Conservation (phyloP, 2,113 vertebrate genomes). For the Oryzias javanicus region DNA sequence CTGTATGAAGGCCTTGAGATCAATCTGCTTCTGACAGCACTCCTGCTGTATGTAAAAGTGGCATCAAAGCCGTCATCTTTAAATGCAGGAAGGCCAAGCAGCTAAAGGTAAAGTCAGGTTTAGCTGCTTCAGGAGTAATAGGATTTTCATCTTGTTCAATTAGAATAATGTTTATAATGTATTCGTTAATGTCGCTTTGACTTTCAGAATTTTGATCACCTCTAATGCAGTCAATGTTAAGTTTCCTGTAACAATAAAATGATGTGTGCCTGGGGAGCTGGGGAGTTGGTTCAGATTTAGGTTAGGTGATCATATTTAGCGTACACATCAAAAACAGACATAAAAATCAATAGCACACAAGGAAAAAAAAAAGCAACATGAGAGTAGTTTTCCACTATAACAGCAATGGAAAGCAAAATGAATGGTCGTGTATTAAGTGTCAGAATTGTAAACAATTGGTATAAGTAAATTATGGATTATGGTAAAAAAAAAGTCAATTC, state of each 20-base stretch:
- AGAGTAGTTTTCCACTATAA: conserved; percentile 18
- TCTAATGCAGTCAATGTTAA: conserved; percentile 8
- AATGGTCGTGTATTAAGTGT: conserved; percentile 22
- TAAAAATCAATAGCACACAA: conserved; percentile 32
- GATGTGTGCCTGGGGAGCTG: not conserved
- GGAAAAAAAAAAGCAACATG: conserved; percentile 24
- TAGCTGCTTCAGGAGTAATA: conserved; percentile 5
- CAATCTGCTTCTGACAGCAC: conserved; percentile 44
- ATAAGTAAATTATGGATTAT: conserved; percentile 50
- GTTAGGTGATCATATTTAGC: conserved; percentile 16
- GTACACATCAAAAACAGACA: conserved; percentile 44
- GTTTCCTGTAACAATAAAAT: conserved; percentile 6
- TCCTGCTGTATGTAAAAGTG: conserved; percentile 37
- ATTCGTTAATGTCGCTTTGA: conserved; percentile 17
- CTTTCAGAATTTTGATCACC: conserved; percentile 16
- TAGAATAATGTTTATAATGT: conserved; percentile 13
- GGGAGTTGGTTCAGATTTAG: conserved; percentile 18
- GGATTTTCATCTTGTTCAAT: conserved; percentile 3
- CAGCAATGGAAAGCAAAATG: not conserved
- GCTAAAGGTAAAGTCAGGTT: conserved; percentile 37
- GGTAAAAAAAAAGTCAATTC: conserved; percentile 33
- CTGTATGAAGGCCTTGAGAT: conserved; percentile 58
- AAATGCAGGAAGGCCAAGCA: conserved; percentile 39
- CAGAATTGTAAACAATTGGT: conserved; percentile 29
- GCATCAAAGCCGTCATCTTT: conserved; percentile 42